A percentile compares a stretch with the other conserved stretches of the same genome.
phyloP scores from a whole-genome alignment of 2,888 invertebrate genomes.

The Alviniconcha strummeri region DNA sequence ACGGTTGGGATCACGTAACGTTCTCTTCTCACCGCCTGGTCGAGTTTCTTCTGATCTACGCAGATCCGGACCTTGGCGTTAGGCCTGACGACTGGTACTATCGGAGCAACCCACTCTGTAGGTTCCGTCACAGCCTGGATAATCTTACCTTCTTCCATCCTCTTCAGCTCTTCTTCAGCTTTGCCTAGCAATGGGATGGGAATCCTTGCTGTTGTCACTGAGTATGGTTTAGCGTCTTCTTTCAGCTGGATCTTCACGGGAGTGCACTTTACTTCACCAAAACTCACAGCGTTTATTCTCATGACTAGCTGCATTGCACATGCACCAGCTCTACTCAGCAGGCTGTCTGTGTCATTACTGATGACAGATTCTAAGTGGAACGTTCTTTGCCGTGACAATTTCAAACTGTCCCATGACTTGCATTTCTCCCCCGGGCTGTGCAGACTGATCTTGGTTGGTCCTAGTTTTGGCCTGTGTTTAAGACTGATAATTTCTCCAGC shows the following conservation, averaged over 20 bases:
- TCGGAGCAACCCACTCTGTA: neutral
- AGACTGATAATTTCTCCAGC: too few relatives aligned
- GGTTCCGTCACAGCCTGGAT: slow-evolving; percentile 17
- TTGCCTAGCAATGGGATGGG: slow-evolving; percentile 21
- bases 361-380: too few relatives aligned
- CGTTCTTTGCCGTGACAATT: too few relatives aligned
- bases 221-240: slow-evolving; percentile 16
- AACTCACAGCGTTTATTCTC: neutral
- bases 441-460: too few relatives aligned
- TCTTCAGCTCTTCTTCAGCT: slow-evolving; percentile 9
- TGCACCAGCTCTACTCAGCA: too few relatives aligned
- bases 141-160: slow-evolving; percentile 7
- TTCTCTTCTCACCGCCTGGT: neutral
- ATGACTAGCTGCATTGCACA: neutral
- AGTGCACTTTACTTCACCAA: neutral
- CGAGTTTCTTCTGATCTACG: neutral
- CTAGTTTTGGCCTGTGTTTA: too few relatives aligned
- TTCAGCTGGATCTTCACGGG: slow-evolving; percentile 17
- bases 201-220: slow-evolving; percentile 17
- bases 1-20: neutral
- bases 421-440: too few relatives aligned
- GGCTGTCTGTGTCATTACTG: too few relatives aligned
- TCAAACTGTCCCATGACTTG: too few relatives aligned
- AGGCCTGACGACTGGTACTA: slow-evolving; percentile 9
- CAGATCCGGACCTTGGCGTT: too few relatives aligned